Evolutionary conservation across 2,797 vertebrate species (phyloP).

Genomic region (Mus spretus): DNA sequence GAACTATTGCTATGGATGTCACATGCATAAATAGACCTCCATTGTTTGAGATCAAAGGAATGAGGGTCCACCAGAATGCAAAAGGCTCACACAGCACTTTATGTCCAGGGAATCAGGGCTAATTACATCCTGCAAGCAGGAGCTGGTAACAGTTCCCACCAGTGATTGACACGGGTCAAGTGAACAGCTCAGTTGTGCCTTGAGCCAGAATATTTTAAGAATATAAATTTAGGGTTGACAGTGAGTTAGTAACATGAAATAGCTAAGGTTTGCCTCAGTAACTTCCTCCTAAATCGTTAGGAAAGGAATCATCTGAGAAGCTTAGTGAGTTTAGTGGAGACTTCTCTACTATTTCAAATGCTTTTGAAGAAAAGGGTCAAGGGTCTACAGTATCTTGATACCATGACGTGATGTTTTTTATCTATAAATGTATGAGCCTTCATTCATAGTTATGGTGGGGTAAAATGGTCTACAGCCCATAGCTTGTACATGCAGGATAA

Average conservation of each 20-base stretch:
- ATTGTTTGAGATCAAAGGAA: neutral
- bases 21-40: neutral
- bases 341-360: constrained; percentile 33
- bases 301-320: neutral
- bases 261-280: neutral
- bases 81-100: neutral
- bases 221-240: neutral
- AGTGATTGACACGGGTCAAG: neutral
- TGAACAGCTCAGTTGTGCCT: neutral
- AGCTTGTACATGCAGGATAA: neutral
- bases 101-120: neutral
- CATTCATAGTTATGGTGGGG: neutral
- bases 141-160: neutral
- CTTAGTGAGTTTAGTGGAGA: neutral
- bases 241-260: constrained; percentile 18
- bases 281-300: neutral
- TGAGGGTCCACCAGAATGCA: neutral
- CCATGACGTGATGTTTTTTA: neutral
- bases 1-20: neutral
- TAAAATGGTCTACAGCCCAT: neutral
- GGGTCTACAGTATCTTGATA: neutral
- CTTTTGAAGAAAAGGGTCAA: neutral
- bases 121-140: neutral
- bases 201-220: constrained; percentile 1
- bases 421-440: neutral